A percentile compares a stretch with the other conserved stretches of the same genome.
These are phyloP conservation scores for Cuculus canorus DNA, from an alignment of 2,797 vertebrate genomes.

Conservation along the genomic window DNA sequence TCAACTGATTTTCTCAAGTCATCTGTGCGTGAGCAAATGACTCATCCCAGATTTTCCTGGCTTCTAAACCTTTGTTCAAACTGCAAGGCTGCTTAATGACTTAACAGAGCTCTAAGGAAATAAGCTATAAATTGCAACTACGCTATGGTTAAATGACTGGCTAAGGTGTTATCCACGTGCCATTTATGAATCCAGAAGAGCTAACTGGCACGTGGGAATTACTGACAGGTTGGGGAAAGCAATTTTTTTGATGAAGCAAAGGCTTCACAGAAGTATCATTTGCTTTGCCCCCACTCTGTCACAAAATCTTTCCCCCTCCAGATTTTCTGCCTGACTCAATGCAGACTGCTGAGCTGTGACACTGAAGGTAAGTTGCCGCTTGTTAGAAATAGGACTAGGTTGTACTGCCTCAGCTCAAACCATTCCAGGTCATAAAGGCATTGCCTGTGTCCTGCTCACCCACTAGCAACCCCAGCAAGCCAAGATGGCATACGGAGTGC, in stretches of 20 bases:
- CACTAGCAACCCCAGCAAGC: neutral
- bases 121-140: slow-evolving; percentile 10
- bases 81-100: slow-evolving; percentile 45
- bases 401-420: neutral
- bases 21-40: slow-evolving; percentile 16
- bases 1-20: slow-evolving; percentile 37
- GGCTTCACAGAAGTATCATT: neutral
- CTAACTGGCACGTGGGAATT: neutral
- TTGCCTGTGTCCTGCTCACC: fast-evolving
- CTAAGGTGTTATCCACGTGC: neutral
- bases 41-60: slow-evolving; percentile 52
- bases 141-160: neutral
- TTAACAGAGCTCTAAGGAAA: slow-evolving; percentile 8
- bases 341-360: neutral
- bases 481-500: too few relatives aligned
- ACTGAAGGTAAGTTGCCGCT: neutral
- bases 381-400: neutral
- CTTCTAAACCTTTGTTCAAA: slow-evolving; percentile 57
- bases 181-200: neutral
- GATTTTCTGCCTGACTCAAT: neutral
- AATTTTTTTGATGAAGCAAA: neutral
- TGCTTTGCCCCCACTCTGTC: neutral
- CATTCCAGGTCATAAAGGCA: neutral
- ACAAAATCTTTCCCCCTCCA: neutral
- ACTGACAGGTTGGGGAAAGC: neutral